phyloP scores from a whole-genome alignment of 2,797 vertebrate species.

The Falco novaeseelandiae region DNA sequence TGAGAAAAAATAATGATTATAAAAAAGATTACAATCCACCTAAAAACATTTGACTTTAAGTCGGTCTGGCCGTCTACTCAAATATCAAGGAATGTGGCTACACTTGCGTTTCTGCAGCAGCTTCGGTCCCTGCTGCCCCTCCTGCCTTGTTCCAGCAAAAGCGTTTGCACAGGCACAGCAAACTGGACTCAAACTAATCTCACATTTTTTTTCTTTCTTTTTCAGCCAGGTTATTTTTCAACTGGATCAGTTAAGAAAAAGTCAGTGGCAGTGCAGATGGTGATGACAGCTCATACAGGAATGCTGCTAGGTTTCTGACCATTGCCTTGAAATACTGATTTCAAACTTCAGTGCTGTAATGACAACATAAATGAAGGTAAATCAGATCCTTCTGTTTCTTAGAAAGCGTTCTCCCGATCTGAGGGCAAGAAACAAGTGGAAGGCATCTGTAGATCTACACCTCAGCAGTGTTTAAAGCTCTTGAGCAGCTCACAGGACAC shows the following conservation, averaged over 20 bases:
- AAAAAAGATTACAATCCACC: background rate
- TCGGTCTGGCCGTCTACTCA: background rate
- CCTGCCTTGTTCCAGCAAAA: conserved; percentile 29
- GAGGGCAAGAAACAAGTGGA: background rate
- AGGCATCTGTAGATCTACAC: background rate
- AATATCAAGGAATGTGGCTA: conserved; percentile 29
- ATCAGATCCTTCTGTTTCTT: conserved; percentile 2
- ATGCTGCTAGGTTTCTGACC: conserved; percentile 4
- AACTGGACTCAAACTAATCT: background rate
- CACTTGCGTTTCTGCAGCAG: conserved; percentile 37
- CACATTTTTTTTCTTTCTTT: background rate
- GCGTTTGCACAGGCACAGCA: background rate
- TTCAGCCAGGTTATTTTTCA: conserved; percentile 22
- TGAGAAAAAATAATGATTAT: background rate
- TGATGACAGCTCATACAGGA: conserved; percentile 27
- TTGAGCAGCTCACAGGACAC: background rate
- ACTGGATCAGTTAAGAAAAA: background rate
- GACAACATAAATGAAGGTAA: conserved; percentile 22
- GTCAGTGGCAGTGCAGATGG: background rate
- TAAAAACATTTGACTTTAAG: background rate
- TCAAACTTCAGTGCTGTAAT: background rate
- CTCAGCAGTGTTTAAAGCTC: background rate
- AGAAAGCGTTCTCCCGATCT: background rate
- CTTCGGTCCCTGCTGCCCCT: conserved; percentile 48
- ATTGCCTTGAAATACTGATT: background rate